These are phyloP conservation scores for Premnoplex brunnescens DNA, from an alignment of 2,797 vertebrate species.

Conservation along the genomic window DNA sequence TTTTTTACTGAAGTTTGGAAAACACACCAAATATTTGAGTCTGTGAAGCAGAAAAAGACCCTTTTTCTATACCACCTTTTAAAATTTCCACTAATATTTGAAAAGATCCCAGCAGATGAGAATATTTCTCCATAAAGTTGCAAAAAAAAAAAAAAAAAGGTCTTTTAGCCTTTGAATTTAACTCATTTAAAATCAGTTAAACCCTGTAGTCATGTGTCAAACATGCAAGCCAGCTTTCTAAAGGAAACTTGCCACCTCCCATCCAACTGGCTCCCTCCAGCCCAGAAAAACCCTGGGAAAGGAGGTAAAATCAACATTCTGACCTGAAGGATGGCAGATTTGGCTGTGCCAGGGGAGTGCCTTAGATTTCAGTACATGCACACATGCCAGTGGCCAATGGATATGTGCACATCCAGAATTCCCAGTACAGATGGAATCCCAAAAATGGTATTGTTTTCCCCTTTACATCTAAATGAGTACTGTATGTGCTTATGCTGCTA, in stretches of 20 bases:
- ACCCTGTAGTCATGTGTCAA: not conserved
- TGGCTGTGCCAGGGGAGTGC: not conserved
- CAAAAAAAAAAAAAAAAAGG: not conserved
- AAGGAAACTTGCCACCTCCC: not conserved
- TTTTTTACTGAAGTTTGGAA: not conserved
- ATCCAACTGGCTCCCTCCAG: not conserved
- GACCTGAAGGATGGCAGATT: accelerated
- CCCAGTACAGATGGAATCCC: not conserved
- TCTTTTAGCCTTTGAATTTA: not conserved
- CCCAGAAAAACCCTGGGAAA: not conserved
- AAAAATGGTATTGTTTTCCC: not conserved
- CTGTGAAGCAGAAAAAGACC: not conserved
- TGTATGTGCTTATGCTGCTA: not conserved
- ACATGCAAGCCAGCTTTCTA: not conserved
- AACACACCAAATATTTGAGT: accelerated
- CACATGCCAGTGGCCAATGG: not conserved
- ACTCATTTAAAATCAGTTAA: not conserved
- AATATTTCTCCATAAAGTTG: not conserved
- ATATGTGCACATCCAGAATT: not conserved
- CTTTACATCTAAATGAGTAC: not conserved
- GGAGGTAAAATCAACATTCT: not conserved
- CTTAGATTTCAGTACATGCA: not conserved
- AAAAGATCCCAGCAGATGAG: not conserved
- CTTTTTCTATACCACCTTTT: not conserved
- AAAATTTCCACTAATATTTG: not conserved